These are phyloP conservation scores for Sitta europaea DNA, from an alignment of 2,113 vertebrate species.

Conservation along the genomic window DNA sequence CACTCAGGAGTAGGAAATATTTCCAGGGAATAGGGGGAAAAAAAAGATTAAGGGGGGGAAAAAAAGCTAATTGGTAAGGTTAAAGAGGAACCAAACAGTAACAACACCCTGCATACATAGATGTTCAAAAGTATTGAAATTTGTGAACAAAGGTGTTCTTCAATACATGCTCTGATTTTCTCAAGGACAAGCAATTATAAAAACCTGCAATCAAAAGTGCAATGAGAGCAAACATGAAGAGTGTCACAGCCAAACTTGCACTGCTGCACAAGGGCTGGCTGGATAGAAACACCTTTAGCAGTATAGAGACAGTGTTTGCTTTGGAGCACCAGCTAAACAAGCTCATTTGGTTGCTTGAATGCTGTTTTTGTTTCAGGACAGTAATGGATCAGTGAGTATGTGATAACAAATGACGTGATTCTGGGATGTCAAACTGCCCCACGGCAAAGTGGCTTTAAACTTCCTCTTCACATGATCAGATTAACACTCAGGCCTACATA, in stretches of 20 bases:
- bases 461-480: not conserved
- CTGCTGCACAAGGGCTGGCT: not conserved
- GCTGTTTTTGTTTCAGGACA: slow-evolving; percentile 4
- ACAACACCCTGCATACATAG: accelerated
- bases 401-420: not conserved
- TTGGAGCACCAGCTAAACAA: not conserved
- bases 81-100: not conserved
- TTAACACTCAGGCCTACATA: not conserved
- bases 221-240: not conserved
- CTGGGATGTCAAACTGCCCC: slow-evolving; percentile 20
- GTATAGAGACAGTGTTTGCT: not conserved
- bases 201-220: not conserved
- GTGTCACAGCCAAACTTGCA: not conserved
- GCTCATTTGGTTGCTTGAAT: slow-evolving; percentile 13
- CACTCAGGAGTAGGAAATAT: not conserved
- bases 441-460: not conserved
- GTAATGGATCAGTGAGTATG: not conserved
- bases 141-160: not conserved
- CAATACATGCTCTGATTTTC: not conserved
- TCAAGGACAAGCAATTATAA: not conserved
- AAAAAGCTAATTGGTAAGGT: not conserved
- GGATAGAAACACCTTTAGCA: not conserved
- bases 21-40: accelerated
- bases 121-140: not conserved
- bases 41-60: accelerated